These are phyloP conservation scores for Diphyllodes magnificus DNA, from an alignment of 2,113 vertebrate species.

Conservation along the genomic window DNA sequence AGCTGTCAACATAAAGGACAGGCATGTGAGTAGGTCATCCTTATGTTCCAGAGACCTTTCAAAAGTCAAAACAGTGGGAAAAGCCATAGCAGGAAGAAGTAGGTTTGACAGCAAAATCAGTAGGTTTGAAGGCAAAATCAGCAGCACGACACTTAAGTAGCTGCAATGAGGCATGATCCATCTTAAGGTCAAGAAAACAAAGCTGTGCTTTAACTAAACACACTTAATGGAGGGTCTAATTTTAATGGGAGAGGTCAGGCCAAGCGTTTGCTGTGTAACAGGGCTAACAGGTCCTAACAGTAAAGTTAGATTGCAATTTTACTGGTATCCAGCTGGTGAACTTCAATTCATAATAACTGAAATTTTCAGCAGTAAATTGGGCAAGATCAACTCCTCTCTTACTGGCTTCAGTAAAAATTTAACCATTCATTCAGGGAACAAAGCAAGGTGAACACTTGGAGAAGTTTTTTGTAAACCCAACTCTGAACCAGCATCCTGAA, in stretches of 20 bases:
- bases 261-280: background rate
- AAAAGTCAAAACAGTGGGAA: background rate
- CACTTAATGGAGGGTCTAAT: background rate
- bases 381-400: background rate
- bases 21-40: background rate
- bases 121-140: background rate
- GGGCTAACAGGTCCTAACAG: background rate
- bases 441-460: background rate
- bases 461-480: background rate
- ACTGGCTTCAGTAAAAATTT: rapidly evolving
- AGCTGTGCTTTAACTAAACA: background rate
- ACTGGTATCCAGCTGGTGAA: background rate
- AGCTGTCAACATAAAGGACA: background rate
- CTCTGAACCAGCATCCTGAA: background rate
- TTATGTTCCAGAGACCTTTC: background rate
- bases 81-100: background rate
- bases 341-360: background rate
- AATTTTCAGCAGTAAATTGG: background rate
- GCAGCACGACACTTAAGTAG: background rate
- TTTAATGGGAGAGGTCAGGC: background rate
- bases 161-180: background rate
- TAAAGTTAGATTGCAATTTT: background rate
- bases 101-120: background rate
- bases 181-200: background rate
- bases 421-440: background rate